phyloP scores from a whole-genome alignment of 2,888 invertebrate species.

The Hydrotaea diabolus region DNA sequence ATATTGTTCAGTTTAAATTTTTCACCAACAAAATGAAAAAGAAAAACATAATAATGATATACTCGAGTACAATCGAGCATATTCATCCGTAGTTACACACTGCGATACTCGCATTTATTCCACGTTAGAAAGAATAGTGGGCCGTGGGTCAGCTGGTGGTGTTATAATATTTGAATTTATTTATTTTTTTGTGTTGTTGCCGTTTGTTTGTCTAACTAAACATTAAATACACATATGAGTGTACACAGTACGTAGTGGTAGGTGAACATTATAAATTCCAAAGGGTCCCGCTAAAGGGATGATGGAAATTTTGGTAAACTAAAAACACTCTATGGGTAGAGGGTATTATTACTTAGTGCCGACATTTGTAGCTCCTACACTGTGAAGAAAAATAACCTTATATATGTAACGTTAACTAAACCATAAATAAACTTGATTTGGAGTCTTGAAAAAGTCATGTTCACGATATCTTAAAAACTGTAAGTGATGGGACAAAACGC shows the following conservation, averaged over 20 bases:
- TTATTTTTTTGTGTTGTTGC: constrained; percentile 24
- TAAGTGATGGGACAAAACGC: too few species aligned
- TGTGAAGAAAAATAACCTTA: too few species aligned
- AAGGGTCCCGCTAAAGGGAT: background rate
- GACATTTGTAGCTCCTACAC: too few species aligned
- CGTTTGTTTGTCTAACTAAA: constrained; percentile 36
- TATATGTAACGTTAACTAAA: too few species aligned
- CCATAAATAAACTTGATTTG: too few species aligned
- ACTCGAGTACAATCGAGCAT: background rate
- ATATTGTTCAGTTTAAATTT: constrained; percentile 29
- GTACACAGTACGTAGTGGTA: background rate
- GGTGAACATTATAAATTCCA: constrained; percentile 21
- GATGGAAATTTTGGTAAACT: background rate
- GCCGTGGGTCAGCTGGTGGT: constrained; percentile 48
- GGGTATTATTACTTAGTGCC: too few species aligned
- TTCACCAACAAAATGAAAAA: background rate
- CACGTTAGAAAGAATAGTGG: constrained; percentile 2
- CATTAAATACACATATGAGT: constrained; percentile 5
- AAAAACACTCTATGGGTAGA: too few species aligned
- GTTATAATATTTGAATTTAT: constrained; percentile 54
- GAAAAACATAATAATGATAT: constrained; percentile 33
- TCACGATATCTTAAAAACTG: too few species aligned
- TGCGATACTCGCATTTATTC: background rate
- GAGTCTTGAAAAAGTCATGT: too few species aligned
- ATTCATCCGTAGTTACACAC: background rate